Evolutionary conservation across 2,113 vertebrate genomes (phyloP).

Genomic region (Acanthisitta chloris): DNA sequence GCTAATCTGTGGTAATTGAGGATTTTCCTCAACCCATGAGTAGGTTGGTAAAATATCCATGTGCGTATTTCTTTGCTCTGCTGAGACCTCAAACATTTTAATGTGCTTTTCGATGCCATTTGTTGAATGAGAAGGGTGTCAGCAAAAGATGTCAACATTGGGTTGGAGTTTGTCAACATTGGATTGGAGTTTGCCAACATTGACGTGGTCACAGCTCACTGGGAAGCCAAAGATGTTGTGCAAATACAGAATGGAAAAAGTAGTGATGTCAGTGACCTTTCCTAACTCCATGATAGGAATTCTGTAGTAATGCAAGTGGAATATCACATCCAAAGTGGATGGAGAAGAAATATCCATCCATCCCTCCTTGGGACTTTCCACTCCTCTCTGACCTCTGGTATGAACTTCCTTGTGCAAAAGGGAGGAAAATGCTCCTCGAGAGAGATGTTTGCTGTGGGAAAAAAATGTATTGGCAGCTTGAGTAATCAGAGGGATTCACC

Average conservation of each 20-base stretch:
- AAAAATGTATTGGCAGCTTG: accelerated
- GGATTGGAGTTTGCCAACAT: not conserved
- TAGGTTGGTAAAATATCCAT: not conserved
- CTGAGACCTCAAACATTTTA: not conserved
- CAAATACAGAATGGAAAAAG: not conserved
- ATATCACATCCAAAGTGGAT: accelerated
- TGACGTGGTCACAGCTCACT: not conserved
- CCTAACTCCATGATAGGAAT: not conserved
- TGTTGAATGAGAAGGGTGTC: not conserved
- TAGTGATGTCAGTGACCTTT: not conserved
- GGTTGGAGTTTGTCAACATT: not conserved
- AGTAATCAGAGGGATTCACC: not conserved
- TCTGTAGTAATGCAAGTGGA: accelerated
- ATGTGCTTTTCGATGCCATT: not conserved
- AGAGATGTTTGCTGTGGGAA: not conserved
- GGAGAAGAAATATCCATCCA: not conserved
- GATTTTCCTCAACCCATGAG: not conserved
- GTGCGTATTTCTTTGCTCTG: not conserved
- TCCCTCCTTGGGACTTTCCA: not conserved
- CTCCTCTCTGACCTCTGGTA: not conserved
- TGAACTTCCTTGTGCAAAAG: not conserved
- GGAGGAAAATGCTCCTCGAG: not conserved
- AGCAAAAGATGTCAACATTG: not conserved
- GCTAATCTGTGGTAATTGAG: not conserved
- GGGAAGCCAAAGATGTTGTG: not conserved